Base-by-base conservation (phyloP, 2,797 vertebrate genomes). In the Diplodus puntazzo region DNA sequence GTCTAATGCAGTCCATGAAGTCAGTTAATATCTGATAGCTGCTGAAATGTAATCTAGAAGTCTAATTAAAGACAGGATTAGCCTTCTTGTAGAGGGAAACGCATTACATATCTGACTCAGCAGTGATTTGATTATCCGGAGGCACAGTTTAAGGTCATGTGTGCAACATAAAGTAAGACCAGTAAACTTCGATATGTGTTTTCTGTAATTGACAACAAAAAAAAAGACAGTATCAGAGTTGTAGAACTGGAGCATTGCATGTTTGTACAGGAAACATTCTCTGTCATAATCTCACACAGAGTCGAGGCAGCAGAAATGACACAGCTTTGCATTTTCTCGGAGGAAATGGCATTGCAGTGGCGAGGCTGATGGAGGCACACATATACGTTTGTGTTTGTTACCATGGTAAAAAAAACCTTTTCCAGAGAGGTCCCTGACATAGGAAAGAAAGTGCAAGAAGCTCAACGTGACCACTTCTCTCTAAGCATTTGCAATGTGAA, bases 401-500 rank as follows among this genome's bases (percentile, higher is more conserved):
- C 93, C 93, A 94, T 95, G 93, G 93, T 79, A 27, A 88, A 27
- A 88, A 95, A 94, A 77, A 58, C 89, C 65, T 27, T 45, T 90
- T 87, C 75, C 77, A 84, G 84, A 92, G 81, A 86, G 85, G 86
- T 91, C 80, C 84, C 55, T 87, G 90, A 89, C 82, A 92, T 62
- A 54, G 79, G 64, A 83, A 79, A 86, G 55, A 91, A 90, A 86
- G 87, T 88, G 82, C 69, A 81, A 78, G 86, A 73, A 75, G 68
- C 73, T 58, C 60, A 75, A 39, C 52, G 64, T 77, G 79, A 72
- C 58, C 53, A 42, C 67, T 67, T 11, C 61, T 84, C 53, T 77
- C 23, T 63, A 10, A 66, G 57, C 68, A 60, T 78, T 48, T 77
- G 63, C 67, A 57, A 62, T 66, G 74, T 73, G 34, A 7, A 34